Evolutionary conservation across 2,888 invertebrate genomes (phyloP).

Genomic region (Cantharis lateralis): DNA sequence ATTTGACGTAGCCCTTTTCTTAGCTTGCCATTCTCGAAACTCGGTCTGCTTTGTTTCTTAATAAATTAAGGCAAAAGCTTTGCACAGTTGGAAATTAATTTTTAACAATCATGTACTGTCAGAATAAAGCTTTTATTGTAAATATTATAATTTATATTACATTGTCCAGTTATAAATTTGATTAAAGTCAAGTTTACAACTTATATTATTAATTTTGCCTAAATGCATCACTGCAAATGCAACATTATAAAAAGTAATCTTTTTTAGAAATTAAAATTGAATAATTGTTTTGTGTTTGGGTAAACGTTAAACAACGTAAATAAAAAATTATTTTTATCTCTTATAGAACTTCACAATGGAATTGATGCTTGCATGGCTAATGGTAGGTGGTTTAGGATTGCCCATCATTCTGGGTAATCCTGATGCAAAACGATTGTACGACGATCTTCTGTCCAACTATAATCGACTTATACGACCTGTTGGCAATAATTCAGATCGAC

Average conservation of each 20-base stretch:
- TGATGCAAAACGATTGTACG: slow-evolving; percentile 92
- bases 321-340: not conserved
- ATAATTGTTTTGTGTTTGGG: not conserved
- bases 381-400: slow-evolving; percentile 51
- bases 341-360: slow-evolving; percentile 26
- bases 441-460: slow-evolving; percentile 93
- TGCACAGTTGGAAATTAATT: not conserved
- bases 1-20: not conserved
- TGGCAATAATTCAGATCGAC: slow-evolving; percentile 90
- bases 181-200: not conserved
- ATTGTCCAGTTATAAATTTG: not conserved
- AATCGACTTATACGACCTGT: slow-evolving; percentile 94
- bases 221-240: too few relatives aligned
- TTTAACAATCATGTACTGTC: not conserved
- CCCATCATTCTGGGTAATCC: slow-evolving; percentile 69
- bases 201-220: not conserved
- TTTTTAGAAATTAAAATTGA: not conserved
- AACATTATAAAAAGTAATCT: too few relatives aligned
- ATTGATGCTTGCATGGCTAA: slow-evolving; percentile 32
- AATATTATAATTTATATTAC: not conserved
- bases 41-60: not conserved
- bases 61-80: not conserved
- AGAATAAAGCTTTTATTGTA: not conserved
- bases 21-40: not conserved
- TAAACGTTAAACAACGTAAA: not conserved